A percentile compares a stretch with the other conserved stretches of the same genome.
These are phyloP conservation scores for Notodonta ziczac DNA, from an alignment of 2,888 invertebrate species.

Conservation along the genomic window DNA sequence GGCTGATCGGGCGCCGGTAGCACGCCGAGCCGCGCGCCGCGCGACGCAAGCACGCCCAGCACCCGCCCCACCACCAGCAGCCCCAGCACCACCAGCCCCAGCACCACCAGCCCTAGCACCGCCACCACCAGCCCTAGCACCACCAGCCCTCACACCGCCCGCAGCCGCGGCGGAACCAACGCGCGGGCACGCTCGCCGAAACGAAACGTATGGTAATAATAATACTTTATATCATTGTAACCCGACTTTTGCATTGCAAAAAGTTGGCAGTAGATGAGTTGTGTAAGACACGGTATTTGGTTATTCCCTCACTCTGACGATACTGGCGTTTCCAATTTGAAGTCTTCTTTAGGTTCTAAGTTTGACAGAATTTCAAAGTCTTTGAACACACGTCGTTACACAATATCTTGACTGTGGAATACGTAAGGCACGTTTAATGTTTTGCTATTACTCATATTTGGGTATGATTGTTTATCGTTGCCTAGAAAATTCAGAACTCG, in stretches of 20 bases:
- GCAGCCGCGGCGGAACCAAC: not conserved
- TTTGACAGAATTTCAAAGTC: no score
- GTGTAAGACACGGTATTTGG: no score
- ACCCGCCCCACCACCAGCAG: not conserved
- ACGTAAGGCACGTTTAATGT: no score
- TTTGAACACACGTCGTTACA: no score
- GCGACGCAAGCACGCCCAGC: slow-evolving; percentile 31
- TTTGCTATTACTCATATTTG: no score
- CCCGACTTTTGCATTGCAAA: not conserved
- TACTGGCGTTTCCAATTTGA: no score
- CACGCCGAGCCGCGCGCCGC: slow-evolving; percentile 63
- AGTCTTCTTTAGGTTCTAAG: no score
- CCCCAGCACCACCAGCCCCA: not conserved
- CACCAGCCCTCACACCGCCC: not conserved
- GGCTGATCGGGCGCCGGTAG: slow-evolving; percentile 94
- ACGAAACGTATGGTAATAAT: not conserved
- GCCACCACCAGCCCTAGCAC: not conserved
- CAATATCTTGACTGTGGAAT: no score
- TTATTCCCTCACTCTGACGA: no score
- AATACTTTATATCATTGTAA: not conserved
- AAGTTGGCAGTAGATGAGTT: no score
- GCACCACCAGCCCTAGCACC: slow-evolving; percentile 3
- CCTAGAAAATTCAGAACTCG: not conserved
- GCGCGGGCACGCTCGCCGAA: not conserved
- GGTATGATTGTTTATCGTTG: not conserved